Base-by-base conservation (phyloP, 2,888 invertebrate species). In the Pinctada fucata region DNA sequence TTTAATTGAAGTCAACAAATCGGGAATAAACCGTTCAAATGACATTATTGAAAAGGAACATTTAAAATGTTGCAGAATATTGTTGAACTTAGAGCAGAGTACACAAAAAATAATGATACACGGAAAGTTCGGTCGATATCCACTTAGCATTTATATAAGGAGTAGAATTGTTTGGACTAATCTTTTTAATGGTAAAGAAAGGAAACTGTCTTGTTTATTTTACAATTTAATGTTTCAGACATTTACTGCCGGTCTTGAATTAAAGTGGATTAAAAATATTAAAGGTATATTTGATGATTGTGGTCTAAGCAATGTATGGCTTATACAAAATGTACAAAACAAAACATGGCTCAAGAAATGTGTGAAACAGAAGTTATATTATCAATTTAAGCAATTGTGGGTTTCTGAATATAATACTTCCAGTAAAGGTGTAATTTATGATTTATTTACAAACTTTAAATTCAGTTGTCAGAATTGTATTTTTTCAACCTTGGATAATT, bases 81-180 rank as follows among this genome's bases (percentile, higher is more conserved):
- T 31, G 31, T 13, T 70, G 48, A 49, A 49, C 49, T 13, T 49
- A 49, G 50, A 70, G 16, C 8, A 4, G 50, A 70, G 10, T 49
- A 70, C 70, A 8, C 70, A 1, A n/a, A 70, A 13, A n/a, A 1
- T 3, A 49, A 70, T 70, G 70, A 49, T 70, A 13, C 4, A 70
- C 10, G 70, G 70, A 5, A 49, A 70, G 50, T 16, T 70, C 4
- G 70, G 49, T 2, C 10, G n/a, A 49, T 45, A 5, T 48, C 70
- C 70, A 16, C 10, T 70, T 3, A 10, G 8, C 5, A 31, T 65
- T 65, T 0, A 65, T 13, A 65, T 13, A 16, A 4, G 2, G n/a
- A 65, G 16, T 16, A 65, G 65, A 65, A 10, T 65, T 65, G n/a
- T 10, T 65, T 65, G 65, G 65, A 16, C 65, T 13, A 65, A 13